Evolutionary conservation across 2,113 vertebrate genomes (phyloP).

Genomic region (Formicarius rufipectus): DNA sequence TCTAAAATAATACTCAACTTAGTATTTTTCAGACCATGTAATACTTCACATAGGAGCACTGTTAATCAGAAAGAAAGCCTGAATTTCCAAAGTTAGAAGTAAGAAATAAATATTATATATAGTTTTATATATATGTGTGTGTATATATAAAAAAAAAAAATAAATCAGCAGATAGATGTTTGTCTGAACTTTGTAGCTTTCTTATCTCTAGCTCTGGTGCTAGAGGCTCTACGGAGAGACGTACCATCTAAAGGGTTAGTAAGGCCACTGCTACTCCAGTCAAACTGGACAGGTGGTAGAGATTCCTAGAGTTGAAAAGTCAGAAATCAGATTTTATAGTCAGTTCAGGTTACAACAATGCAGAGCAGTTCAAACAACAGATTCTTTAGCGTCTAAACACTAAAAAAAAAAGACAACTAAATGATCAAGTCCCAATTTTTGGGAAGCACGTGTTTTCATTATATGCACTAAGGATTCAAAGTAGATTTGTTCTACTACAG

Average conservation of each 20-base stretch:
- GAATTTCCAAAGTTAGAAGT: constrained; percentile 81
- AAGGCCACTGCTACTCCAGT: constrained; percentile 98
- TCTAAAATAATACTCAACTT: constrained; percentile 54
- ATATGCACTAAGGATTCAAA: background rate
- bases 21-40: constrained; percentile 32
- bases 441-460: constrained; percentile 2
- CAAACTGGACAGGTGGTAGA: constrained; percentile 86
- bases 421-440: background rate
- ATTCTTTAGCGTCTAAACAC: constrained; percentile 55
- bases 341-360: constrained; percentile 73
- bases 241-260: constrained; percentile 96
- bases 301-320: constrained; percentile 85
- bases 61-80: constrained; percentile 82
- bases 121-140: background rate
- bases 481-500: background rate
- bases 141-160: constrained; percentile 21
- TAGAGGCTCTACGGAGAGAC: constrained; percentile 91
- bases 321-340: constrained; percentile 79
- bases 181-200: constrained; percentile 82
- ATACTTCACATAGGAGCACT: constrained; percentile 54
- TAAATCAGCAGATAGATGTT: constrained; percentile 85
- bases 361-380: constrained; percentile 70
- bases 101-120: constrained; percentile 70
- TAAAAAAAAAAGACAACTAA: constrained; percentile 28
- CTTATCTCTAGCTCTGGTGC: constrained; percentile 90